Base-by-base conservation (phyloP, 1,140 invertebrate species). In the Chelonus insularis region DNA sequence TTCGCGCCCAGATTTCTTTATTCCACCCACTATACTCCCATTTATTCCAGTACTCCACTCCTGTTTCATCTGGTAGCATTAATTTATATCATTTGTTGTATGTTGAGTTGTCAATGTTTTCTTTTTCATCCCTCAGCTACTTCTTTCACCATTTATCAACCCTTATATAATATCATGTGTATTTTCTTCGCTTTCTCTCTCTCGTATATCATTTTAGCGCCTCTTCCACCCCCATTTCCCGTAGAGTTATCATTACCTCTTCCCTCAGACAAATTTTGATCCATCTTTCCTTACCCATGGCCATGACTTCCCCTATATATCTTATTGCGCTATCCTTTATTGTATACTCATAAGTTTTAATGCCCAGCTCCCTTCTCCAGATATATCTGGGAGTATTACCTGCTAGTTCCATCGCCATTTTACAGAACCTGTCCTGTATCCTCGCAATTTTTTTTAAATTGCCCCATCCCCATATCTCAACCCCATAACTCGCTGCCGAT, bases 381-480 rank as follows among this genome's bases (percentile, higher is more conserved):
- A 16, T 14, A 16, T 29, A 14, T 54, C 9, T 2, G 16, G 12
- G 20, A 16, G 34, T 47, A 18, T 32, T 34, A 6, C 29, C 32
- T n/a, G 4, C n/a, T 45, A 16, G 23, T 29, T 37, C 51, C 14
- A 21, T 37, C n/a, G 20, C 9, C 20, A 11, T 56, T 29, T 34
- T 52, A 8, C 25, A 48, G 12, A 8, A 20, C 32, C 16, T 21
- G 7, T 39, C 18, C n/a, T 58, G 56, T 8, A 63, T 50, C 21
- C 2, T 43, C 21, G 47, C 47, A 2, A 39, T 25, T 18, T 29
- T 21, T 8, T 41, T 29, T 39, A 16, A 21, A 41, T 41, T 43
- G 23, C 8, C 32, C 48, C 51, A 60, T n/a, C 50, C 55, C 50
- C 56, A 58, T 2, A 63, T 47, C 25, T 57, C 36, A 1, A 29